Evolutionary conservation across 2,797 vertebrate species (phyloP), one percentile per base, ranked within the genome.

Genomic region (Anableps anableps): DNA sequence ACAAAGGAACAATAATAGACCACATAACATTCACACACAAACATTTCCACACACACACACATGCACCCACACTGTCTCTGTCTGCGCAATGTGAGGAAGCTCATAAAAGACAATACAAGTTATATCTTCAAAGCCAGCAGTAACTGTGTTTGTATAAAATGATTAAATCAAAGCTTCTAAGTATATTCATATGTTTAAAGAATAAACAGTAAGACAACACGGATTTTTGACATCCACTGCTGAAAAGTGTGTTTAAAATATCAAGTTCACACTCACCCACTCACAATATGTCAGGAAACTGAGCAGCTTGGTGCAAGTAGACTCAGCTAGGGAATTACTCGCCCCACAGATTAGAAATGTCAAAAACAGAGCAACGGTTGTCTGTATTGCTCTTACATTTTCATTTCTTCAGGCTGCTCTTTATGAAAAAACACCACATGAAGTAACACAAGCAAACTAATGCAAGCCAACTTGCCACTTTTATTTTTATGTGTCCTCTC

Each of bases 1-100:
- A 88, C 88, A 88, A 88, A 89, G 87, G 91, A 81, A 90, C 77
- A 93, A 87, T 86, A 91, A 91, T 83, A 82, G 85, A 75, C 80
- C 79, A 83, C 31, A 80, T 80, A 85, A 87, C 75, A 86, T 72
- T 38, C 76, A 72, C 81, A 80, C 78, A 16, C 75, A 70, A 68
- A 77, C 80, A 73, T 58, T 75, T 66, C 26, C 4, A 17, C 74
- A 68, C 78, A 81, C 68, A 66, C 78, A 82, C n/a, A 11, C 77
- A 74, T 64, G n/a, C 1, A 17, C 76, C 64, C 79, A 82, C 26
- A 4, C 19, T 23, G 23, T 41, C 73, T 38, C 41, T 81, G 81
- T 81, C 21, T 36, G 41, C 11, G 31, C 29, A 77, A 23, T 36
- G 14, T 38, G 31, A 76, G 48, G 64, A 58, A 23, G 41, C 53